Conservation (phyloP, 2,888 invertebrate species). For the Hydraecia micacea region DNA sequence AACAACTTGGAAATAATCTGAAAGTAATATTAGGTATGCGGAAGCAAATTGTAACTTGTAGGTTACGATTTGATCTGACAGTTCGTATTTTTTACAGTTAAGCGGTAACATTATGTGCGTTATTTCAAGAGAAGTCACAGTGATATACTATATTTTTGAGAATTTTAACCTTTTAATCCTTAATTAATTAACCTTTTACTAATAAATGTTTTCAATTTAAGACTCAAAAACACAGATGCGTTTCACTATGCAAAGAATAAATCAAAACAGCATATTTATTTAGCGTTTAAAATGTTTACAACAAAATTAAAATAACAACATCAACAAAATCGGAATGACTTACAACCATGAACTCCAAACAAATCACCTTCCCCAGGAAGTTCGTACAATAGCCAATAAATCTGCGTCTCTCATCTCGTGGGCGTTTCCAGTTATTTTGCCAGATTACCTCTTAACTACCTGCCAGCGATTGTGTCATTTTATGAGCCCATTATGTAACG, state of each 20-base stretch:
- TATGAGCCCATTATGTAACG: slow-evolving; percentile 56
- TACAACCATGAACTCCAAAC: slow-evolving; percentile 53
- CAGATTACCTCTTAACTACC: slow-evolving; percentile 51
- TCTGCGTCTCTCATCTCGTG: slow-evolving; percentile 51
- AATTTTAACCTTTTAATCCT: background rate
- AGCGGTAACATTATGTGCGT: slow-evolving; percentile 21
- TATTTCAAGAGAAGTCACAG: slow-evolving; percentile 21
- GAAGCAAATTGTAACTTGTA: slow-evolving; percentile 15
- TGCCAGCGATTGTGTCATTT: slow-evolving; percentile 51
- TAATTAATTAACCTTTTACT: background rate
- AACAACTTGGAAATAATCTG: background rate
- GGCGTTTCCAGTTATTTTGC: slow-evolving; percentile 61
- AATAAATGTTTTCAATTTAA: no score
- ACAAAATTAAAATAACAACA: background rate
- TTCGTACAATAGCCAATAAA: slow-evolving; percentile 62
- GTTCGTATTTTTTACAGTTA: slow-evolving; percentile 10
- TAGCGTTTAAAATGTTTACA: background rate
- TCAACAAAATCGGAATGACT: slow-evolving; percentile 36
- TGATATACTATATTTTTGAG: background rate
- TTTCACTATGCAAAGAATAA: background rate
- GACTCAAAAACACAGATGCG: background rate
- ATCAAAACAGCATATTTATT: background rate
- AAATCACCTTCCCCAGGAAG: slow-evolving; percentile 69
- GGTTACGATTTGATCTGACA: background rate
- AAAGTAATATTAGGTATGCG: slow-evolving; percentile 36